A percentile compares a stretch with the other conserved stretches of the same genome.
Evolutionary conservation across 2,888 invertebrate genomes (phyloP).

Genomic region (Clunio marinus): DNA sequence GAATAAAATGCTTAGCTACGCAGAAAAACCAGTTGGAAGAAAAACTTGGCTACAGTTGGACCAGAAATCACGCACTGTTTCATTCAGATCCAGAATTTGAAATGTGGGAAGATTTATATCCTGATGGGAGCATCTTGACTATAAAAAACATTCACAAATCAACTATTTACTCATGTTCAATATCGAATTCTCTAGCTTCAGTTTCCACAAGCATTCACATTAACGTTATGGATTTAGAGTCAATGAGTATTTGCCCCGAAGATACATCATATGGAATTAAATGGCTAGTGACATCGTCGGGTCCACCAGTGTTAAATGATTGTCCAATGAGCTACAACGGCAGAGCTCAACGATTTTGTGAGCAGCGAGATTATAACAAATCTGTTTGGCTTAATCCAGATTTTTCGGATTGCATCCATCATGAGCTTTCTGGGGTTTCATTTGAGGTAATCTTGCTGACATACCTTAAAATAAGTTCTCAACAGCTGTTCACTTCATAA

Average conservation of each 20-base stretch:
- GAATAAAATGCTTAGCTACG: constrained; percentile 59
- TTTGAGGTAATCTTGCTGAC: constrained; percentile 64
- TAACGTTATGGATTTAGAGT: constrained; percentile 58
- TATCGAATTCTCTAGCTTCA: constrained; percentile 55
- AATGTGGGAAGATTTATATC: constrained; percentile 80
- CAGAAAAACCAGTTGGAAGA: constrained; percentile 53
- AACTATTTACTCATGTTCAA: constrained; percentile 71
- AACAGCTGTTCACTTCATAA: no score
- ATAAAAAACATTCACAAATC: constrained; percentile 75
- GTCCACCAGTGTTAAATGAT: constrained; percentile 62
- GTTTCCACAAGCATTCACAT: constrained; percentile 63
- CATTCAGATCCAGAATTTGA: constrained; percentile 69
- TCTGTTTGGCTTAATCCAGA: constrained; percentile 73
- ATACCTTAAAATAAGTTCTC: constrained; percentile 40
- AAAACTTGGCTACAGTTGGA: constrained; percentile 78
- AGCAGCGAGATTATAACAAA: constrained; percentile 58
- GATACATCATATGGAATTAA: constrained; percentile 57
- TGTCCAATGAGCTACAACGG: constrained; percentile 59
- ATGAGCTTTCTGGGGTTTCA: constrained; percentile 60
- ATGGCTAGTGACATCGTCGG: constrained; percentile 70
- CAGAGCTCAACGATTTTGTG: constrained; percentile 56
- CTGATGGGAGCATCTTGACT: constrained; percentile 76
- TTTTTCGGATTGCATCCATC: constrained; percentile 68
- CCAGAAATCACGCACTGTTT: constrained; percentile 69
- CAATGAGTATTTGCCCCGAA: constrained; percentile 57